Evolutionary conservation across 2,797 vertebrate species (phyloP).

Genomic region (Agapornis canus): DNA sequence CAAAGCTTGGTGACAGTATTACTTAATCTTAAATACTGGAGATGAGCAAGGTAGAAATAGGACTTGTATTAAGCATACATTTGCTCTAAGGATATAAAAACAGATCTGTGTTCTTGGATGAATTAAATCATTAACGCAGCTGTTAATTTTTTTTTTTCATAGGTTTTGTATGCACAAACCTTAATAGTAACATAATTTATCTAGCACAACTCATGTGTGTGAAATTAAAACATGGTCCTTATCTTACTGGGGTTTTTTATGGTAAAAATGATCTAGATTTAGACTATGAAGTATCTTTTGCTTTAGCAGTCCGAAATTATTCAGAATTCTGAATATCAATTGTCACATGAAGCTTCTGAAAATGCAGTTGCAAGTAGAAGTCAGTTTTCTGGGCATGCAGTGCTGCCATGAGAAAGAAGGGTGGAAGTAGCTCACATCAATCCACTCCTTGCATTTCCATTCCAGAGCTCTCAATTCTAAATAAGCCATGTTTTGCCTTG

Average conservation of each 20-base stretch:
- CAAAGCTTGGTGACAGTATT: background rate
- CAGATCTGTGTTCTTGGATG: background rate
- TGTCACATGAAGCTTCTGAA: background rate
- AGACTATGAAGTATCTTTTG: background rate
- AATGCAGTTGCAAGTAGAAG: background rate
- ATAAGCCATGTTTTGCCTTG: background rate
- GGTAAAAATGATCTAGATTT: background rate
- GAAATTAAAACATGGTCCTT: background rate
- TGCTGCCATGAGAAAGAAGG: background rate
- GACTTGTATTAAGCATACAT: background rate
- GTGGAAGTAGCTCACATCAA: background rate
- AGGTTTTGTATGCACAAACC: background rate
- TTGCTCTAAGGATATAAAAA: background rate
- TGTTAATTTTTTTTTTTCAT: background rate
- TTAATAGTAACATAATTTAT: background rate
- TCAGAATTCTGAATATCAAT: background rate
- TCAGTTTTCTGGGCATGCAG: background rate
- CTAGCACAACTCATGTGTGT: background rate
- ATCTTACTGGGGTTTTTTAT: background rate
- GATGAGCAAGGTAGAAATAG: background rate
- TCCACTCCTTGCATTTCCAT: background rate
- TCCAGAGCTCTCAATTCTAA: background rate
- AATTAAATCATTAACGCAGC: background rate
- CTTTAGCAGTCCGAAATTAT: background rate
- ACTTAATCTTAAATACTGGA: background rate